Evolutionary conservation across 64 coral and sea anemone species (phyloP).

Genomic region (Anthopleura sola): DNA sequence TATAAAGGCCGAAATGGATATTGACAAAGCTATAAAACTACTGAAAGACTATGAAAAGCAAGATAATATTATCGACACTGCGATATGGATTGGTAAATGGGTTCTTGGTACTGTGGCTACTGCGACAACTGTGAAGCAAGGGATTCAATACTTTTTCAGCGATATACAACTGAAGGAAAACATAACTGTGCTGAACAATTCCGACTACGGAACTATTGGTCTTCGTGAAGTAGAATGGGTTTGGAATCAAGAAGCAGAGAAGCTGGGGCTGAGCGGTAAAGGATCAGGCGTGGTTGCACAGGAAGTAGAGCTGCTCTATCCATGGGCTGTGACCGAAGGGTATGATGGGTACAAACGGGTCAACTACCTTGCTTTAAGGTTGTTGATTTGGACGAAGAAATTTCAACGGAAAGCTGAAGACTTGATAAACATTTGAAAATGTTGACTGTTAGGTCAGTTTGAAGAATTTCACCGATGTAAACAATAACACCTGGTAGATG

Average conservation of each 20-base stretch:
- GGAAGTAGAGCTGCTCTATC: slow-evolving; percentile 52
- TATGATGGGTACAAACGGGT: slow-evolving; percentile 38
- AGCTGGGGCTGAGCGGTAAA: slow-evolving; percentile 29
- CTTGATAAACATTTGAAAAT: too few species aligned
- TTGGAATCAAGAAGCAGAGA: slow-evolving; percentile 58
- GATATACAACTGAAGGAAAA: slow-evolving; percentile 44
- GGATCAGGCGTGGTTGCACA: slow-evolving; percentile 59
- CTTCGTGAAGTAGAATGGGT: slow-evolving; percentile 47
- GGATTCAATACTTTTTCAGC: too few species aligned
- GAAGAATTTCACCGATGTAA: too few species aligned
- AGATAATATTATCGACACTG: too few species aligned
- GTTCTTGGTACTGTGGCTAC: too few species aligned
- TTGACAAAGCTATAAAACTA: not conserved
- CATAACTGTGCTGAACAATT: slow-evolving; percentile 14
- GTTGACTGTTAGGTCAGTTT: too few species aligned
- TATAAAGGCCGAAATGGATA: too few species aligned
- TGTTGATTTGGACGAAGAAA: too few species aligned
- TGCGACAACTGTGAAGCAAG: too few species aligned
- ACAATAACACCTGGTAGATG: too few species aligned
- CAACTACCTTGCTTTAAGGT: not conserved
- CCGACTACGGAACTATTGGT: slow-evolving; percentile 41
- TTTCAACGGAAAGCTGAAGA: too few species aligned
- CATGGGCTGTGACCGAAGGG: slow-evolving; percentile 32
- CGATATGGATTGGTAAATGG: too few species aligned
- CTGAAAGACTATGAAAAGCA: not conserved